Evolutionary conservation across 1,140 invertebrate genomes (phyloP), one percentile per base, ranked within the genome.

Genomic region (Lucilia cuprina): DNA sequence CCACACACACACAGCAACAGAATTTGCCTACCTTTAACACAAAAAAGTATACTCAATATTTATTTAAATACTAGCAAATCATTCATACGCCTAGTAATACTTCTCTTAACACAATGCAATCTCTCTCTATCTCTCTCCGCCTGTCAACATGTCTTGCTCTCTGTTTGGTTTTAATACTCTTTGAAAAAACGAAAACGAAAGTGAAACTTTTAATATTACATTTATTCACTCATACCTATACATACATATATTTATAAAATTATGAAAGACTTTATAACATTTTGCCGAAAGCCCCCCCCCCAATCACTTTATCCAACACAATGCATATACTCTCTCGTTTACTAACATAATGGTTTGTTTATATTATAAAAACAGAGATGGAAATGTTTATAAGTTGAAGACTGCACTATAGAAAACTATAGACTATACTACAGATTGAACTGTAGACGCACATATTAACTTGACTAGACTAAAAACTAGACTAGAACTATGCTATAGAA

Each of bases 1-100:
- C 50, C 17, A 13, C 12, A 55, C 50, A 17, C 50, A 55, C 17
- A 12, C 17, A n/a, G n/a, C n/a, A n/a, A n/a, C n/a, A n/a, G n/a
- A n/a, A n/a, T n/a, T n/a, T n/a, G n/a, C n/a, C n/a, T n/a, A n/a
- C n/a, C n/a, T 55, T 12, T 55, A 7, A 12, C 10, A 55, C 14
- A 13, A 55, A 55, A 55, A 41, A 41, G 41, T 41, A 41, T 41
- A 41, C 41, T 41, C 41, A 41, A 41, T 41, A 41, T 41, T 41
- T 41, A 41, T 41, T 41, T 41, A 41, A 7, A 2, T 10, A 41
- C 41, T 3, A 14, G 13, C 10, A 60, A 60, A 34, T 82, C n/a
- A 74, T 49, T 74, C 65, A 80, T 19, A n/a, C 82, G 82, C 41
- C 82, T 47, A 47, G 14, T n/a, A 55, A 55, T 17, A 55, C 50